These are phyloP conservation scores for Ochropleura leucogaster DNA, from an alignment of 2,888 invertebrate species.

Conservation along the genomic window DNA sequence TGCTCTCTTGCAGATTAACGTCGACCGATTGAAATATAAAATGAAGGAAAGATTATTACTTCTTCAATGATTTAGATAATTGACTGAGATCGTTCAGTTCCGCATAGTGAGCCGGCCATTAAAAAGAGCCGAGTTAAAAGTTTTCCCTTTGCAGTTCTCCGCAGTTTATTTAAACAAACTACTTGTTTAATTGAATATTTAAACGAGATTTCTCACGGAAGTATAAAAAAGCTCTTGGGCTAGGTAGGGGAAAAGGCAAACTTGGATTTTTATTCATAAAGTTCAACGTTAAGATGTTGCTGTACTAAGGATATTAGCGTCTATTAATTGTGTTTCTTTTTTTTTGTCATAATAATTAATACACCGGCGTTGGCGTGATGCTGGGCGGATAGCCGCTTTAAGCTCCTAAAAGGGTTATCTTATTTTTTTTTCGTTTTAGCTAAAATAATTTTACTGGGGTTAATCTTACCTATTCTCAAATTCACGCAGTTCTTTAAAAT, in stretches of 20 bases:
- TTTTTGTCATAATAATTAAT: background rate
- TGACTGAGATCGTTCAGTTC: constrained; percentile 48
- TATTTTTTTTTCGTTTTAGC: constrained; percentile 6
- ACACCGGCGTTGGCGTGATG: background rate
- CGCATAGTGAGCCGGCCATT: constrained; percentile 31
- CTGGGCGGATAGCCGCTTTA: background rate
- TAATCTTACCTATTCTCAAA: background rate
- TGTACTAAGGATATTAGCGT: constrained; percentile 37
- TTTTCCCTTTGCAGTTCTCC: constrained; percentile 35
- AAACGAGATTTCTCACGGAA: constrained; percentile 33
- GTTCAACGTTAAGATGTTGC: constrained; percentile 26
- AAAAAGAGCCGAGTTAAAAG: constrained; percentile 45
- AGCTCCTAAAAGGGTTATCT: constrained; percentile 3
- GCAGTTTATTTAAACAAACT: constrained; percentile 51
- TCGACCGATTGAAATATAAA: constrained; percentile 65
- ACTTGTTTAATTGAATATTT: constrained; percentile 62
- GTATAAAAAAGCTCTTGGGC: constrained; percentile 24
- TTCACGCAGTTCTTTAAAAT: background rate
- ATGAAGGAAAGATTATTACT: constrained; percentile 69
- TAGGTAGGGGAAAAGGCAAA: constrained; percentile 21
- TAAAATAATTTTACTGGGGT: background rate
- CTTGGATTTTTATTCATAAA: constrained; percentile 36
- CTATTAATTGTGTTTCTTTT: constrained; percentile 27
- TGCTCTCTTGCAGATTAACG: constrained; percentile 67
- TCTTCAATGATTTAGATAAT: constrained; percentile 71